Evolutionary conservation across 2,888 invertebrate species (phyloP).

Genomic region (Andrena haemorrhoa): DNA sequence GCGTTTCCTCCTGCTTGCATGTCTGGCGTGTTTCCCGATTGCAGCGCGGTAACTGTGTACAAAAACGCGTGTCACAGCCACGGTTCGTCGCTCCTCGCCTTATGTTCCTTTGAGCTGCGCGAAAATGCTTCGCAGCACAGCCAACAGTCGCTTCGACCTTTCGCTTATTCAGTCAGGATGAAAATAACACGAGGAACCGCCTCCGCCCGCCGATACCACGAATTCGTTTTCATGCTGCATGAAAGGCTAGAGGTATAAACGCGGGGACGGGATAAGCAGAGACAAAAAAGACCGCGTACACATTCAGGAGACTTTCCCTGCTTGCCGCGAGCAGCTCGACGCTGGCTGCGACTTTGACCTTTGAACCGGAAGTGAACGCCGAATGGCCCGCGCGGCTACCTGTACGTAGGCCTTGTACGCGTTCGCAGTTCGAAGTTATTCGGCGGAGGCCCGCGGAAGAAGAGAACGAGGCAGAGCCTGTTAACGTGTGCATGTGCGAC

Average conservation of each 20-base stretch:
- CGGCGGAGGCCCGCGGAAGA: conserved; percentile 11
- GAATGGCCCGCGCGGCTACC: conserved; percentile 41
- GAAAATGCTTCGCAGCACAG: too few species aligned
- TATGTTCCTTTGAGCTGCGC: too few species aligned
- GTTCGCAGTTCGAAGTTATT: conserved; percentile 49
- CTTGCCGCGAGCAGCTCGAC: conserved; percentile 32
- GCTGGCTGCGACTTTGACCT: conserved; percentile 70
- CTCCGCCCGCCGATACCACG: too few species aligned
- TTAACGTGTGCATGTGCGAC: conserved; percentile 33
- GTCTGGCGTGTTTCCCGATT: not conserved
- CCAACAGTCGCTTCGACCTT: too few species aligned
- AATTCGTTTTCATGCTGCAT: not conserved
- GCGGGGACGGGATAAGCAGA: not conserved
- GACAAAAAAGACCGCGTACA: conserved; percentile 8
- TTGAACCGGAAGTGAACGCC: conserved; percentile 71
- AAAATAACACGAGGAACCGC: too few species aligned
- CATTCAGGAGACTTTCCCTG: conserved; percentile 12
- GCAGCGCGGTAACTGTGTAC: not conserved
- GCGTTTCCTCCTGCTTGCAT: not conserved
- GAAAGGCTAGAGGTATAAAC: not conserved
- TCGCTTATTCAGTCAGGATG: too few species aligned
- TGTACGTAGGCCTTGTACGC: not conserved
- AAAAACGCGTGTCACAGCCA: not conserved
- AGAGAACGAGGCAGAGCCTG: conserved; percentile 8
- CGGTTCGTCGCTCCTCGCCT: too few species aligned